These are phyloP conservation scores for Sphenodon punctatus DNA, from an alignment of 2,797 vertebrate genomes.

Conservation along the genomic window DNA sequence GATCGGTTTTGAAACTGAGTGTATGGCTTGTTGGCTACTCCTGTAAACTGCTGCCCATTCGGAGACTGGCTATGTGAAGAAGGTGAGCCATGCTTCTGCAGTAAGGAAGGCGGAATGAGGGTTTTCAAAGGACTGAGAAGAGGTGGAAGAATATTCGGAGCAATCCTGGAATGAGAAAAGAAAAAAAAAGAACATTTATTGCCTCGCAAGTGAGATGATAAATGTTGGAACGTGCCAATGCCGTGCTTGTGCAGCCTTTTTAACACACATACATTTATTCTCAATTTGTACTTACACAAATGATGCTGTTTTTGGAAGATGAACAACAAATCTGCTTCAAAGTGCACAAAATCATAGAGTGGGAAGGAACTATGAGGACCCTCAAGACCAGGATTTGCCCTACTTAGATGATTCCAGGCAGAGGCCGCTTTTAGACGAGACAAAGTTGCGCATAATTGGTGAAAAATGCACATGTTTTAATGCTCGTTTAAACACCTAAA, in stretches of 20 bases:
- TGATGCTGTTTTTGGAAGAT: no score
- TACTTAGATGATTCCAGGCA: no score
- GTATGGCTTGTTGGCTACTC: slow-evolving; percentile 84
- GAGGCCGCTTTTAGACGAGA: no score
- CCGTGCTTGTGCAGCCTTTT: neutral
- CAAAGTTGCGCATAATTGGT: no score
- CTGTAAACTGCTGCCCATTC: slow-evolving; percentile 77
- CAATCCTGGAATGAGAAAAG: slow-evolving; percentile 79
- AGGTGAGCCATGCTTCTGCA: slow-evolving; percentile 83
- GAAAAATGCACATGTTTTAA: no score
- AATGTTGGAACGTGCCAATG: neutral
- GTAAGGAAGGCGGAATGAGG: slow-evolving; percentile 78
- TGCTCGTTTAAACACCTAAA: no score
- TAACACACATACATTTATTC: no score
- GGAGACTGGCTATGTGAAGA: slow-evolving; percentile 73
- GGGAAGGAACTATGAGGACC: no score
- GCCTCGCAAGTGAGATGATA: neutral
- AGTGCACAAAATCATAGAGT: no score
- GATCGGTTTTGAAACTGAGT: slow-evolving; percentile 85
- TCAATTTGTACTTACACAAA: no score
- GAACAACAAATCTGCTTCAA: no score
- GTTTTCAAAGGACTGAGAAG: slow-evolving; percentile 85
- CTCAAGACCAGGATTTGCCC: no score
- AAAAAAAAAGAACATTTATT: slow-evolving; percentile 16
- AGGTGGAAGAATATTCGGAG: slow-evolving; percentile 82